A percentile compares a stretch with the other conserved stretches of the same genome.
These are phyloP conservation scores for Pungitius pungitius DNA, from an alignment of 2,113 vertebrate genomes.

Conservation along the genomic window DNA sequence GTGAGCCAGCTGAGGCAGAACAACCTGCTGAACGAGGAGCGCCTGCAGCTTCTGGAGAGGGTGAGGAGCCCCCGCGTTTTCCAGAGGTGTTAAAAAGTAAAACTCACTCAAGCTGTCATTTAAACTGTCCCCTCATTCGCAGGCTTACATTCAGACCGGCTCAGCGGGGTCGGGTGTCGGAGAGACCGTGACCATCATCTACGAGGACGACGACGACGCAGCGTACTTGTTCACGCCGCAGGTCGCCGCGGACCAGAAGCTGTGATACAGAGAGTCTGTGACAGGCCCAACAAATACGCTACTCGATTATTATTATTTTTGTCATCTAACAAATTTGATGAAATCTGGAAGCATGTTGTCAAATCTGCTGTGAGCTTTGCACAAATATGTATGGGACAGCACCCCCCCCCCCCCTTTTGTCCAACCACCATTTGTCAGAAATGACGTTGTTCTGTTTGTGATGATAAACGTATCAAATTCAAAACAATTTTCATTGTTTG, in stretches of 20 bases:
- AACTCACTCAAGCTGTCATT: background rate
- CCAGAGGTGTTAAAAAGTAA: background rate
- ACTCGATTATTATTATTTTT: background rate
- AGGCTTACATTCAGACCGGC: conserved; percentile 76
- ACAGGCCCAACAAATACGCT: background rate
- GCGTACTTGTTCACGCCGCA: conserved; percentile 68
- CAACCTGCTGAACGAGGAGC: conserved; percentile 76
- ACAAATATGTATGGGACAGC: conserved; percentile 11
- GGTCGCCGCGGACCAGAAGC: conserved; percentile 13
- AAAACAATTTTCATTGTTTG: conserved; percentile 11
- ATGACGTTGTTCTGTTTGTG: conserved; percentile 37
- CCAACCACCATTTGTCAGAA: conserved; percentile 7
- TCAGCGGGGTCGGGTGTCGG: conserved; percentile 42
- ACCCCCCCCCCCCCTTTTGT: too few relatives aligned
- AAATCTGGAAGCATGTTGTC: background rate
- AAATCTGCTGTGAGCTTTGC: conserved; percentile 42
- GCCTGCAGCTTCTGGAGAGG: conserved; percentile 72
- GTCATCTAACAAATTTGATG: background rate
- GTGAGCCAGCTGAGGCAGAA: conserved; percentile 76
- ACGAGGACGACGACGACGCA: conserved; percentile 72
- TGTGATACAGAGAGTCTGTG: conserved; percentile 25
- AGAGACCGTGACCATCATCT: conserved; percentile 78
- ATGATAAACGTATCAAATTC: conserved; percentile 23
- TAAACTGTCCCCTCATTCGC: background rate
- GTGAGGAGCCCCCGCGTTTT: conserved; percentile 45